Conservation (phyloP, 2,797 vertebrate species). For the Syndactyla subalaris region DNA sequence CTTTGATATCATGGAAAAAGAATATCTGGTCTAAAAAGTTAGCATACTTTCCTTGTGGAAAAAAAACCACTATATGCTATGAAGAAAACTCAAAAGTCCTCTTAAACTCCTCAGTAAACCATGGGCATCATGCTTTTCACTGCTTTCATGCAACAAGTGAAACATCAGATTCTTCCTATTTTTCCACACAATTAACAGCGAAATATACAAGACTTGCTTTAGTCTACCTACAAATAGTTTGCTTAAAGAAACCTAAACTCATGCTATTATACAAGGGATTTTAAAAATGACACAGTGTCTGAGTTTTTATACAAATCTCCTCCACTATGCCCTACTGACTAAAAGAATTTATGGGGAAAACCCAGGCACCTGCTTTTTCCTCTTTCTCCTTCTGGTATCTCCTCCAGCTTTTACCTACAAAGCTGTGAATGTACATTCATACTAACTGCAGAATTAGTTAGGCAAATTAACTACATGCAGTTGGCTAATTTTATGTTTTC, state of each 20-base stretch:
- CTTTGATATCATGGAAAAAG: background rate
- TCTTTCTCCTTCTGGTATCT: background rate
- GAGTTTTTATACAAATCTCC: background rate
- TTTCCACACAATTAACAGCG: background rate
- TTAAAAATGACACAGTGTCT: background rate
- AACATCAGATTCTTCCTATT: background rate
- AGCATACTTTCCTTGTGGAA: background rate
- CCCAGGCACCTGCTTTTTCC: background rate
- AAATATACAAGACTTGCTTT: background rate
- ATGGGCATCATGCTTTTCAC: fast-evolving
- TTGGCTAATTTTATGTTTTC: background rate
- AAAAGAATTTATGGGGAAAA: background rate
- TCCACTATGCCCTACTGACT: background rate
- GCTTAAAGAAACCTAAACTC: background rate
- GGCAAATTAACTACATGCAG: background rate
- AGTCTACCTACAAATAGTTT: background rate
- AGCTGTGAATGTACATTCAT: background rate
- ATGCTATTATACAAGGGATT: background rate
- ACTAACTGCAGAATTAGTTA: background rate
- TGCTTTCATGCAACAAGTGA: background rate
- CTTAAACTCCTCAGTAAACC: background rate
- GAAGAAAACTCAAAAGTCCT: background rate
- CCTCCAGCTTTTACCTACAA: background rate
- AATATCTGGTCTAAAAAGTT: background rate
- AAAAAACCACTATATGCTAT: background rate